Percentiles rank a stretch among this genome's conserved stretches.
Evolutionary conservation across 92 coral and sea anemone genomes (phyloP).

Genomic region (Palythoa caribaeorum): DNA sequence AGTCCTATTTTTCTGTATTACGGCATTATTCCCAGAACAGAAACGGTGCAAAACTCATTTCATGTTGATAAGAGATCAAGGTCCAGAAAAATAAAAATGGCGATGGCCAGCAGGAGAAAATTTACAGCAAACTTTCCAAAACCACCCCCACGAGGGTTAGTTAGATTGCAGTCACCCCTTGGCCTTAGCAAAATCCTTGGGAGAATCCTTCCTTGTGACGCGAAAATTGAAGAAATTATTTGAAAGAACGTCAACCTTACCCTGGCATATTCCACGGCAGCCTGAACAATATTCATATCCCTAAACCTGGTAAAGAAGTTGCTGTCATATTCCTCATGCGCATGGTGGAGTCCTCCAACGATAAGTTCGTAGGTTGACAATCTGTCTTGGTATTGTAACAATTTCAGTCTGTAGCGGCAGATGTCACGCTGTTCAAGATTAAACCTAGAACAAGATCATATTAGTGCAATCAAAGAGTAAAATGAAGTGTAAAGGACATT

Average conservation of each 20-base stretch:
- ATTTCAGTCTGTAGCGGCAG: conserved; percentile 93
- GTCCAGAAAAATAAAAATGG: no score
- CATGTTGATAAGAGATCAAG: no score
- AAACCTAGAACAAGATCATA: conserved; percentile 58
- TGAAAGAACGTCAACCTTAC: conserved; percentile 48
- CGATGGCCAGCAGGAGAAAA: no score
- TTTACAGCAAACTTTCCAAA: no score
- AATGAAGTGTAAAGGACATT: neutral
- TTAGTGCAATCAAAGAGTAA: neutral
- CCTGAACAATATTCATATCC: conserved; percentile 88
- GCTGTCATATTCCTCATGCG: conserved; percentile 90
- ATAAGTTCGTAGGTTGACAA: conserved; percentile 90
- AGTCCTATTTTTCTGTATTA: no score
- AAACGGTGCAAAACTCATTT: no score
- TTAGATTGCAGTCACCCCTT: no score
- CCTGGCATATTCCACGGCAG: conserved; percentile 95
- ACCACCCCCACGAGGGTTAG: no score
- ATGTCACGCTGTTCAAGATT: conserved; percentile 95
- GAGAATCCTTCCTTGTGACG: no score
- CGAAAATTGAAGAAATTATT: neutral
- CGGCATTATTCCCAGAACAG: no score
- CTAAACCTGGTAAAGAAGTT: conserved; percentile 90
- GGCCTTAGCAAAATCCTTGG: no score
- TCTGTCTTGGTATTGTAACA: conserved; percentile 92
- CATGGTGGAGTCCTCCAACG: conserved; percentile 87